A percentile compares a stretch with the other conserved stretches of the same genome.
Conservation (phyloP, 2,797 vertebrate genomes). For the Gila robusta region DNA sequence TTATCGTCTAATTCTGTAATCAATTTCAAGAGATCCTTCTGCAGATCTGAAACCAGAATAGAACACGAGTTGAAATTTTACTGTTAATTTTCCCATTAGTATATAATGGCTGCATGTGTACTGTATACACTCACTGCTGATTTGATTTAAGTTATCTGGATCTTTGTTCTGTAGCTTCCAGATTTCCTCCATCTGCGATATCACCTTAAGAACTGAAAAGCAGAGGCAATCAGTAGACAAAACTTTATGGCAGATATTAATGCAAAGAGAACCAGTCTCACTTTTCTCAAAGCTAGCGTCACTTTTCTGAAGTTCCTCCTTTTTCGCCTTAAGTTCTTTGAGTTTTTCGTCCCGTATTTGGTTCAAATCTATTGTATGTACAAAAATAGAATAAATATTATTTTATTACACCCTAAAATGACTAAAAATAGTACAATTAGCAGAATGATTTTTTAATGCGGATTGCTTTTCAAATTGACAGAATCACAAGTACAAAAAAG, state of each 20-base stretch:
- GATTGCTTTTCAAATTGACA: neutral
- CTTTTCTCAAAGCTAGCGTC: neutral
- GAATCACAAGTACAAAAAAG: neutral
- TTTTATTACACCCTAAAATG: neutral
- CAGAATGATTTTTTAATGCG: neutral
- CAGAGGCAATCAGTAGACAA: neutral
- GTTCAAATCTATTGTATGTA: slow-evolving; percentile 22
- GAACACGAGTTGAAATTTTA: neutral
- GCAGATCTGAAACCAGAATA: slow-evolving; percentile 24
- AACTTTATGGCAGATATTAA: neutral
- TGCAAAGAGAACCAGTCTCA: neutral
- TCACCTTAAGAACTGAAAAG: slow-evolving; percentile 66
- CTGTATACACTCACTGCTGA: slow-evolving; percentile 25
- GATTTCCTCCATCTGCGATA: slow-evolving; percentile 64
- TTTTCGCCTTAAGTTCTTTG: slow-evolving; percentile 34
- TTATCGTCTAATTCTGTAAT: slow-evolving; percentile 30
- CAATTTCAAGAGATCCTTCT: slow-evolving; percentile 7
- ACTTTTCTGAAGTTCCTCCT: neutral
- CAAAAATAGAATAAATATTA: neutral
- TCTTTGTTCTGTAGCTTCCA: slow-evolving; percentile 54
- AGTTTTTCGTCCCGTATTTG: neutral
- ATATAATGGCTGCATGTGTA: neutral
- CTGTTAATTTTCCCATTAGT: neutral
- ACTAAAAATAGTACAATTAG: neutral
- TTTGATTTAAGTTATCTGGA: slow-evolving; percentile 9